Evolutionary conservation across 1,140 invertebrate species (phyloP).

Genomic region (Pogonognathellus flavescens): DNA sequence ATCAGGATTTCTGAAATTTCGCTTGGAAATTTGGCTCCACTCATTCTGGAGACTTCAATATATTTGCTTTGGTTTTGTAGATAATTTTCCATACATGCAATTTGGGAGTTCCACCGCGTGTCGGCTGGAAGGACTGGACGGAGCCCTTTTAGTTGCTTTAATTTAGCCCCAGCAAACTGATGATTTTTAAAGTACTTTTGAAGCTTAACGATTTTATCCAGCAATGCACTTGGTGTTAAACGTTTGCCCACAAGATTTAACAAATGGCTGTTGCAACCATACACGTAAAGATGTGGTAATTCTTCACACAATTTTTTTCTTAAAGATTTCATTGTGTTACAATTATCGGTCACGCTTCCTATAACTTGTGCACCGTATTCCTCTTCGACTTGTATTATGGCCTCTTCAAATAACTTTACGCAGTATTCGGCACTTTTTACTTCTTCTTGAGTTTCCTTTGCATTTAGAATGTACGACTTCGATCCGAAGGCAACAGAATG

Average conservation of each 20-base stretch:
- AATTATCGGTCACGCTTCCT: slow-evolving; percentile 48
- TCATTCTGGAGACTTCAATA: not conserved
- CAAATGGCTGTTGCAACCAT: slow-evolving; percentile 50
- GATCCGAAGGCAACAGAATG: slow-evolving; percentile 3
- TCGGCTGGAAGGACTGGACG: slow-evolving; percentile 9
- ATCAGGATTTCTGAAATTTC: not conserved
- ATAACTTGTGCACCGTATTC: slow-evolving; percentile 2
- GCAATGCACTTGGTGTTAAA: not conserved
- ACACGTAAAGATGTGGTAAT: slow-evolving; percentile 26
- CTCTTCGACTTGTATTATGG: not conserved
- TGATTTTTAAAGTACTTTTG: slow-evolving; percentile 26
- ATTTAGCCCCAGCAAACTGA: not conserved
- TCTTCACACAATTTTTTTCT: not conserved
- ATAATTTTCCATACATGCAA: not conserved
- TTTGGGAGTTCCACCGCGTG: slow-evolving; percentile 35
- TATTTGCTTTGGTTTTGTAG: slow-evolving; percentile 46
- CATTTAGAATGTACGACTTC: not conserved
- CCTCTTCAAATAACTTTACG: not conserved
- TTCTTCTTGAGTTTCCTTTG: not conserved
- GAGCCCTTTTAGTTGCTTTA: not conserved
- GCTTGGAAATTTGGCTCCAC: not conserved
- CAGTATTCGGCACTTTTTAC: slow-evolving; percentile 16
- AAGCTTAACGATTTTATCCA: not conserved
- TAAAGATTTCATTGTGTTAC: slow-evolving; percentile 8
- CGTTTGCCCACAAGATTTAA: slow-evolving; percentile 37